Percentiles rank a stretch among this genome's conserved stretches.
These are phyloP conservation scores for Oncorhynchus gorbuscha DNA, from an alignment of 2,113 vertebrate species.

Conservation along the genomic window DNA sequence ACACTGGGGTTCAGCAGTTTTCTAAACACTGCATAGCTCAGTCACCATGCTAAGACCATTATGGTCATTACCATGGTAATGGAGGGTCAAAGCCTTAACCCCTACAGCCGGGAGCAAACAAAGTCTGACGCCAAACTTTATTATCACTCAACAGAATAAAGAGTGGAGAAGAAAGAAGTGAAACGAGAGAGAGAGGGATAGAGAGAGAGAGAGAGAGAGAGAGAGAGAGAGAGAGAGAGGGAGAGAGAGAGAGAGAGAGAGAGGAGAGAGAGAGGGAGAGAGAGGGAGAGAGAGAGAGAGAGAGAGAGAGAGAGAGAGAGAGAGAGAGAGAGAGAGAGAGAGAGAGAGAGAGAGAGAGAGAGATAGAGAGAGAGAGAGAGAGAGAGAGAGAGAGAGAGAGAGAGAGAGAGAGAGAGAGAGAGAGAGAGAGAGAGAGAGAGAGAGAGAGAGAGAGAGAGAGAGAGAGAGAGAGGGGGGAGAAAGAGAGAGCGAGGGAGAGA, in stretches of 20 bases:
- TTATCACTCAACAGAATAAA: slow-evolving; percentile 11
- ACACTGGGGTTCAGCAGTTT: not conserved
- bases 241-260: slow-evolving; percentile 5
- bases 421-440: slow-evolving; percentile 16
- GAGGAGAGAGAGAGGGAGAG: not conserved
- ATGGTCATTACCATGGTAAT: slow-evolving; percentile 21
- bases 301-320: too few relatives aligned
- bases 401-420: too few relatives aligned
- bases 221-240: slow-evolving; percentile 6
- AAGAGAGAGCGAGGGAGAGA: too few relatives aligned
- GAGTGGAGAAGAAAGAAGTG: not conserved
- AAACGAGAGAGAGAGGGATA: not conserved
- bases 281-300: not conserved
- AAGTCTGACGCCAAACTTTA: slow-evolving; percentile 23
- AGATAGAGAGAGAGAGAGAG: too few relatives aligned
- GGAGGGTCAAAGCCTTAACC: slow-evolving; percentile 23
- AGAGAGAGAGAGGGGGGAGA: not conserved
- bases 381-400: too few relatives aligned
- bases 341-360: too few relatives aligned
- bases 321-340: too few relatives aligned
- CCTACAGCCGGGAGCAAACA: slow-evolving; percentile 10
- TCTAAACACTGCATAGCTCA: not conserved
- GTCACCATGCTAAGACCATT: slow-evolving; percentile 1
- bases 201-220: not conserved
- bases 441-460: not conserved